A percentile compares a stretch with the other conserved stretches of the same genome.
phyloP scores from a whole-genome alignment of 1,140 invertebrate species.

The Centruroides sculpturatus region DNA sequence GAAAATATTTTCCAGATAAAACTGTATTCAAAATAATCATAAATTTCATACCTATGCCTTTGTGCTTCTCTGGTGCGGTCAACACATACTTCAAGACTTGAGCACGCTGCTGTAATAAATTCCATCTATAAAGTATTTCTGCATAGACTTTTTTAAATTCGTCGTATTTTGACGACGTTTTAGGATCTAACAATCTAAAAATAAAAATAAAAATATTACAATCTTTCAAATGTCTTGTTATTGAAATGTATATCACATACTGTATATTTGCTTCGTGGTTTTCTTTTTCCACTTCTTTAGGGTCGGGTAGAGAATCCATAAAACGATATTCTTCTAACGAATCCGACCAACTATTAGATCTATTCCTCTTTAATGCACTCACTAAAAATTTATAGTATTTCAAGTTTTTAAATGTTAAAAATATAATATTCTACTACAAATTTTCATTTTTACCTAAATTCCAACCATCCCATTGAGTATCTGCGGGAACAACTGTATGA shows the following conservation, averaged over 20 bases:
- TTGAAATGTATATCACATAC: constrained; percentile 15
- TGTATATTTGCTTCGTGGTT: constrained; percentile 25
- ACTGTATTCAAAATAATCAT: not conserved
- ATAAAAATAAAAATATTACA: too few species aligned
- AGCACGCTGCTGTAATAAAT: constrained; percentile 62
- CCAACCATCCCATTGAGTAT: constrained; percentile 61
- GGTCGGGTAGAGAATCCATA: constrained; percentile 2
- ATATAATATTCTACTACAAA: not conserved
- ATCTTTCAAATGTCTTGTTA: too few species aligned
- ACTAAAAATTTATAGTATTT: not conserved
- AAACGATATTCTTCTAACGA: constrained; percentile 46
- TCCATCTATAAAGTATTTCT: constrained; percentile 70
- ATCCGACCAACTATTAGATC: constrained; percentile 81
- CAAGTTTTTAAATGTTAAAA: too few species aligned
- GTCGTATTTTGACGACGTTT: constrained; percentile 51
- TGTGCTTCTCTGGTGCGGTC: constrained; percentile 32
- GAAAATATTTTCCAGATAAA: not conserved
- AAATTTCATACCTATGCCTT: constrained; percentile 4
- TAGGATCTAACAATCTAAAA: constrained; percentile 29
- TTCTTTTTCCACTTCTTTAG: constrained; percentile 22
- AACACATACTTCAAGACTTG: constrained; percentile 65
- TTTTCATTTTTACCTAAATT: constrained; percentile 31
- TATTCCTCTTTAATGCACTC: constrained; percentile 44
- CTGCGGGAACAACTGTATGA: constrained; percentile 74
- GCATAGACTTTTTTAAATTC: constrained; percentile 75